Conservation (phyloP, 2,797 vertebrate genomes). For the Enteromius trimaculatus region DNA sequence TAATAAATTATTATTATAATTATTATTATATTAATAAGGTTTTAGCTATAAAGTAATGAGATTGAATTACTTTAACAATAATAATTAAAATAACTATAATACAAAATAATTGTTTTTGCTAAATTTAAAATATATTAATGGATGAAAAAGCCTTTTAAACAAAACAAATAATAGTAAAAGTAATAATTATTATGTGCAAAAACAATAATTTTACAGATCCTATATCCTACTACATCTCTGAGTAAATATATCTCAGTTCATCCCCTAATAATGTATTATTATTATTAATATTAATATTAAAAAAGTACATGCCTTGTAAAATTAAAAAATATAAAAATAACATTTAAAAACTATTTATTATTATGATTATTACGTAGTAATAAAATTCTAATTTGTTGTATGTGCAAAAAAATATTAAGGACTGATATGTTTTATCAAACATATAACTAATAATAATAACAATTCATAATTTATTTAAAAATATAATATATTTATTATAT, state of each 20-base stretch:
- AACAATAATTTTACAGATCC: not conserved
- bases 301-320: not conserved
- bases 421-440: not conserved
- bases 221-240: constrained; percentile 1
- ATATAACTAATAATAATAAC: not conserved
- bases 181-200: not conserved
- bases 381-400: too few relatives aligned
- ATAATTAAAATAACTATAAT: not conserved
- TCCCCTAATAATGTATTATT: not conserved
- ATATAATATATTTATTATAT: not conserved
- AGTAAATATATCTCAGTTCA: not conserved
- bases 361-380: not conserved
- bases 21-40: not conserved
- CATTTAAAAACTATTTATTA: not conserved
- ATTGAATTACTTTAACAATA: not conserved
- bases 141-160: not conserved
- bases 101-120: not conserved
- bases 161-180: not conserved
- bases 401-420: not conserved
- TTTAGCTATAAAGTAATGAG: not conserved
- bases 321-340: not conserved
- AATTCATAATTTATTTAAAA: not conserved
- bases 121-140: not conserved
- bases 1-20: not conserved
- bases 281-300: not conserved